Conservation (phyloP, 2,888 invertebrate genomes). For the Phragmatobia fuliginosa region DNA sequence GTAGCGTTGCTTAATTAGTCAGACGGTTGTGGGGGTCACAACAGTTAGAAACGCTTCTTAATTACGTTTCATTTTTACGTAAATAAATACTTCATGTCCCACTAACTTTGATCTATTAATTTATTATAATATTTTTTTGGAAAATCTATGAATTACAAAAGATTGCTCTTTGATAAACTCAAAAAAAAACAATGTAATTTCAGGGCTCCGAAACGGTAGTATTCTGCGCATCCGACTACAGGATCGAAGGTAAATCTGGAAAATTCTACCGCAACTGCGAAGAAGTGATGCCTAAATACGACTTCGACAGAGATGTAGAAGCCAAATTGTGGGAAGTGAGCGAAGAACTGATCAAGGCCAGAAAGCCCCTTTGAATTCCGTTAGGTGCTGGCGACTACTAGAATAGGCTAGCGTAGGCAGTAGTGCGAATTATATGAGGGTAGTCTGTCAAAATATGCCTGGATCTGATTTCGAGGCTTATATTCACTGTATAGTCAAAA, state of each 20-base stretch:
- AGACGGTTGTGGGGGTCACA: not conserved
- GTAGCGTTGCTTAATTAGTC: not conserved
- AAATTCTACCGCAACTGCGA: conserved; percentile 92
- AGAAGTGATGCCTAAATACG: conserved; percentile 87
- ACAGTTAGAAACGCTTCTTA: not conserved
- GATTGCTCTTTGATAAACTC: not conserved
- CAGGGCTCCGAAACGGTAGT: conserved; percentile 94
- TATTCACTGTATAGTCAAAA: not conserved
- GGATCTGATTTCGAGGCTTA: not conserved
- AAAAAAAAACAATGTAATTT: conserved; percentile 1
- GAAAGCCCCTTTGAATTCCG: conserved; percentile 68
- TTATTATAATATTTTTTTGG: too few relatives aligned
- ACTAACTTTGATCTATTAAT: too few relatives aligned
- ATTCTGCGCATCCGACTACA: conserved; percentile 90
- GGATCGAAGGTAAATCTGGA: conserved; percentile 88
- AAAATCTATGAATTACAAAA: too few relatives aligned
- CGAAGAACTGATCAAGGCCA: conserved; percentile 82
- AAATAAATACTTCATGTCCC: not conserved
- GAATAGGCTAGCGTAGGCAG: conserved; percentile 19
- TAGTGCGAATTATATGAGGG: not conserved
- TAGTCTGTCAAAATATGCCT: conserved; percentile 4
- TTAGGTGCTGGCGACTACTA: conserved; percentile 6
- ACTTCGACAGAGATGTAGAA: conserved; percentile 88
- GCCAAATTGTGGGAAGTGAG: conserved; percentile 90
- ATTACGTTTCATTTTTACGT: not conserved